Conservation (phyloP, 2,113 vertebrate genomes). For the Nerophis lumbriciformis region DNA sequence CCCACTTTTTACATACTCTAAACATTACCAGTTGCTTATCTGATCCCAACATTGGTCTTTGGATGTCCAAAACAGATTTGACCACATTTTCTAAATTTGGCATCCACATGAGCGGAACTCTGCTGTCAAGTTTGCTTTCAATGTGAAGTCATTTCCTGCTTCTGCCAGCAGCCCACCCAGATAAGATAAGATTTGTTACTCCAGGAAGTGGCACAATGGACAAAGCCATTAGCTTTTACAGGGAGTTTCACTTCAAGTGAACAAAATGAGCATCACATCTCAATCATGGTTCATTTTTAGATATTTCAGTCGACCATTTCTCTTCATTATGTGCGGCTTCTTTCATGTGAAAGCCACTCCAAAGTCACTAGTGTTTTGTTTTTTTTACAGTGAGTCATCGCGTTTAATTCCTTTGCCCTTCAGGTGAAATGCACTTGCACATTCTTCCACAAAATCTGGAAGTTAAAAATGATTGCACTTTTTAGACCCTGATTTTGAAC, state of each 20-base stretch:
- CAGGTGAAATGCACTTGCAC: not conserved
- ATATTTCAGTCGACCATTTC: not conserved
- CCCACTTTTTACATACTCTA: constrained; percentile 7
- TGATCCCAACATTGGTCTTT: constrained; percentile 11
- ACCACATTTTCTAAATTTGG: constrained; percentile 46
- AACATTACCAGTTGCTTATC: constrained; percentile 5
- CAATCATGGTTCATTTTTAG: not conserved
- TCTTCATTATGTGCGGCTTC: not conserved
- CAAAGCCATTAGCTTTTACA: constrained; percentile 41
- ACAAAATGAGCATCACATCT: not conserved
- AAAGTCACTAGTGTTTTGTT: not conserved
- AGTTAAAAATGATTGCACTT: no score
- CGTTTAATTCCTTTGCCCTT: not conserved
- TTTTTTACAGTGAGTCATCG: not conserved
- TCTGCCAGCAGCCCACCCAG: constrained; percentile 40
- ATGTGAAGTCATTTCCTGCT: constrained; percentile 70
- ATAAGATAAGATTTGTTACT: constrained; percentile 42
- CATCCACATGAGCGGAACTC: constrained; percentile 19
- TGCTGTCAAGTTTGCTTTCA: constrained; percentile 44
- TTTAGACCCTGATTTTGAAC: no score
- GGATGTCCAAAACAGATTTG: constrained; percentile 28
- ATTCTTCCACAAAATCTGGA: not conserved
- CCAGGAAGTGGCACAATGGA: constrained; percentile 68
- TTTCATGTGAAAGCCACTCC: not conserved
- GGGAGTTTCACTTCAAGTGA: not conserved